These are phyloP conservation scores for Enteromius mattozi DNA, from an alignment of 2,797 vertebrate genomes.

Conservation along the genomic window DNA sequence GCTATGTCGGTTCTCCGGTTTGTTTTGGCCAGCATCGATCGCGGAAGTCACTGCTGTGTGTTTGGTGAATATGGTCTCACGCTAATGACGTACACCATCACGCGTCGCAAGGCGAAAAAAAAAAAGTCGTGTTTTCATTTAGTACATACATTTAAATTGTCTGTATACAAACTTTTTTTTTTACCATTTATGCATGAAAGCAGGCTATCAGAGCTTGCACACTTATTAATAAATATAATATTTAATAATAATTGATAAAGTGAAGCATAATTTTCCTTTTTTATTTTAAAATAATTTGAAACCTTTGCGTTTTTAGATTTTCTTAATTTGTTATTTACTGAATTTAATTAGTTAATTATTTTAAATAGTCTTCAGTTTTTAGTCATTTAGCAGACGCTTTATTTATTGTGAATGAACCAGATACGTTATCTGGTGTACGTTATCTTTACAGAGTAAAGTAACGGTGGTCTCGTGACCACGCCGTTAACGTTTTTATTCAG, in stretches of 20 bases:
- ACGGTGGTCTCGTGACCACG: neutral
- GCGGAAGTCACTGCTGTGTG: conserved; percentile 30
- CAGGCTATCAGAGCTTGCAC: neutral
- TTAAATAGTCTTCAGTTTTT: neutral
- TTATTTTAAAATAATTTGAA: neutral
- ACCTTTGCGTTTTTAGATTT: neutral
- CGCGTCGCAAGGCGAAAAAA: neutral
- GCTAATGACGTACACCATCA: conserved; percentile 12
- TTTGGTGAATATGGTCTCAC: conserved; percentile 11
- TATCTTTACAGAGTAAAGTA: neutral
- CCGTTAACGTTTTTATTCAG: neutral
- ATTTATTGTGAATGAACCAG: neutral
- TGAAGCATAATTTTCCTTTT: neutral
- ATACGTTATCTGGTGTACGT: no score
- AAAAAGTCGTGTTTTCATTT: neutral
- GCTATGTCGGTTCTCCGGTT: conserved; percentile 2
- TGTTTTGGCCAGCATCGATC: conserved; percentile 23
- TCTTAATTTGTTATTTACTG: neutral
- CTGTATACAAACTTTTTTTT: neutral
- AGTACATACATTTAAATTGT: neutral
- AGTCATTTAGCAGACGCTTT: no score
- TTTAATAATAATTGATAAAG: neutral
- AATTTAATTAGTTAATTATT: neutral
- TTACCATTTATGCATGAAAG: neutral
- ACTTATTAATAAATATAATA: no score